Evolutionary conservation across 2,113 vertebrate species (phyloP).

Genomic region (Tapirus terrestris): DNA sequence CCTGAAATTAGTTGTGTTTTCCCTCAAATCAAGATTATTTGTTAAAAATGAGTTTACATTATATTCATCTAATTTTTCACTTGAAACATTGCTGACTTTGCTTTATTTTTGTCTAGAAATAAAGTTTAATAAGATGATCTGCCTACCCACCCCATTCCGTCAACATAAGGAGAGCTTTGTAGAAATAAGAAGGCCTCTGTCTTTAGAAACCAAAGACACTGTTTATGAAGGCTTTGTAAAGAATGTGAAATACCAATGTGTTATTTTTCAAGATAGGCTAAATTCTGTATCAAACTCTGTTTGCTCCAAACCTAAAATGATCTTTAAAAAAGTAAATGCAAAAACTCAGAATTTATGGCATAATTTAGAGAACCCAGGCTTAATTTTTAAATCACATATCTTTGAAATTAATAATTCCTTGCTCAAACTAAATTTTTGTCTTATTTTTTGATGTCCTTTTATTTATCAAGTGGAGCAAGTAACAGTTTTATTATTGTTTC

Average conservation of each 20-base stretch:
- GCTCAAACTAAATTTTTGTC: background rate
- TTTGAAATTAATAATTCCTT: background rate
- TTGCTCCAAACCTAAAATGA: background rate
- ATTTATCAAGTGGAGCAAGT: background rate
- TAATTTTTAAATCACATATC: background rate
- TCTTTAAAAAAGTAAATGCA: slow-evolving; percentile 1
- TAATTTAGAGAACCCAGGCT: background rate
- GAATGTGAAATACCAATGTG: slow-evolving; percentile 39
- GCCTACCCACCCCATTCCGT: slow-evolving; percentile 56
- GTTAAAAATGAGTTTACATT: slow-evolving; percentile 22
- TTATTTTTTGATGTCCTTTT: background rate
- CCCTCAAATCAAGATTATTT: background rate
- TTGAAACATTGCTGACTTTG: slow-evolving; percentile 21
- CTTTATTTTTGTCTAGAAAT: slow-evolving; percentile 54
- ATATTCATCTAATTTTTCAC: slow-evolving; percentile 25
- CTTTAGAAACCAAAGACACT: slow-evolving; percentile 52
- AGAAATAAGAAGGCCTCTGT: slow-evolving; percentile 68
- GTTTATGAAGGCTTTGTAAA: slow-evolving; percentile 49
- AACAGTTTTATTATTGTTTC: slow-evolving; percentile 24
- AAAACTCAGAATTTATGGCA: background rate
- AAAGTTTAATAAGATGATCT: slow-evolving; percentile 30
- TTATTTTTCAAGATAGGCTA: slow-evolving; percentile 53
- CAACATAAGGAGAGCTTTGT: slow-evolving; percentile 73
- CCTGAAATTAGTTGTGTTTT: background rate
- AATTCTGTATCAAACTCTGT: slow-evolving; percentile 50